phyloP scores from a whole-genome alignment of 2,113 vertebrate species.

The Tenebrosternarchus preto region DNA sequence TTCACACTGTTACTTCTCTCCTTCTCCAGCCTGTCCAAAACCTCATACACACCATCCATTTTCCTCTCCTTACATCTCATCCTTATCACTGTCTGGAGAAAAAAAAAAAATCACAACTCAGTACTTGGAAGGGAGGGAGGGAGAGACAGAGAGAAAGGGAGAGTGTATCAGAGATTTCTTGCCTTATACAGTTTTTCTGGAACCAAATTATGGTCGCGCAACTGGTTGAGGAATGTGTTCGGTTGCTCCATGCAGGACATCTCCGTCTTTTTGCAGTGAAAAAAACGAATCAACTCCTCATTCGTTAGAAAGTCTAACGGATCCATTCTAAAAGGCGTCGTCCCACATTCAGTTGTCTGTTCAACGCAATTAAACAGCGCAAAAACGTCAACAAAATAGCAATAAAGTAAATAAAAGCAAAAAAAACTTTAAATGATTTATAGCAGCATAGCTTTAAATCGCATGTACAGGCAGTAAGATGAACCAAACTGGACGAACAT shows the following conservation, averaged over 20 bases:
- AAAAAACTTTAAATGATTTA: no score
- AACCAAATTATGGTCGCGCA: constrained; percentile 69
- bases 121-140: no score
- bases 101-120: neutral
- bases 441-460: no score
- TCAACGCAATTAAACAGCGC: neutral
- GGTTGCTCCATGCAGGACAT: constrained; percentile 69
- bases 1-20: constrained; percentile 40
- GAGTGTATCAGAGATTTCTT: constrained; percentile 7
- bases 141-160: neutral
- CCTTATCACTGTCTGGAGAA: constrained; percentile 60
- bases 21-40: constrained; percentile 67
- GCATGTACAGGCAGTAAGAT: no score
- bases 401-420: no score
- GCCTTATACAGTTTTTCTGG: constrained; percentile 62
- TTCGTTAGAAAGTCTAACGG: constrained; percentile 55
- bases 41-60: constrained; percentile 53
- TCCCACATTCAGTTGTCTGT: constrained; percentile 6
- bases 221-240: constrained; percentile 61
- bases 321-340: constrained; percentile 52
- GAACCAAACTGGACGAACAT: neutral
- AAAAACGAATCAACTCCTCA: constrained; percentile 52
- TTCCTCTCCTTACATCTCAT: constrained; percentile 56
- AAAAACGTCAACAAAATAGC: neutral
- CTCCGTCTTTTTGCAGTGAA: constrained; percentile 64